phyloP scores from a whole-genome alignment of 2,888 invertebrate genomes.

The Dicyrtomina minuta region DNA sequence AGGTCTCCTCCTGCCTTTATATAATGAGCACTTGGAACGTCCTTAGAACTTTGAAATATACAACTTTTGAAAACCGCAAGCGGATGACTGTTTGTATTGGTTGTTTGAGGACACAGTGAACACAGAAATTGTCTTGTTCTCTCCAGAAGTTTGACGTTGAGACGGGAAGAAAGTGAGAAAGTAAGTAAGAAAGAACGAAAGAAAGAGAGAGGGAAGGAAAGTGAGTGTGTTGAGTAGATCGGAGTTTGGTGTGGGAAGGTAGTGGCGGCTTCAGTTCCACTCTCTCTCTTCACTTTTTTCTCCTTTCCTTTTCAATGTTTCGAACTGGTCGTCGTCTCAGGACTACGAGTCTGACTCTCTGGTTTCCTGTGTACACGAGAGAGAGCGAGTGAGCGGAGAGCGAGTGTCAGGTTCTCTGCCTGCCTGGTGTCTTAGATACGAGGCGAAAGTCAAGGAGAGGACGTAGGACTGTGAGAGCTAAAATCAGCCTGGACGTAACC shows the following conservation, averaged over 20 bases:
- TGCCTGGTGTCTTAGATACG: neutral
- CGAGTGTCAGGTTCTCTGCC: neutral
- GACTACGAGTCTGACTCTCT: too few relatives aligned
- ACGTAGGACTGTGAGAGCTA: constrained; percentile 26
- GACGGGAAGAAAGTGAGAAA: neutral
- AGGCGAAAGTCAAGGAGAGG: constrained; percentile 21
- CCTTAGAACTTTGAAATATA: too few relatives aligned
- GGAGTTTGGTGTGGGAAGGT: neutral
- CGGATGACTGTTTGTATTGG: too few relatives aligned
- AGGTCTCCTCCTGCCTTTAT: too few relatives aligned
- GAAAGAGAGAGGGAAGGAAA: too few relatives aligned
- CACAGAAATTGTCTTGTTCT: neutral
- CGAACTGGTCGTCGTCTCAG: too few relatives aligned
- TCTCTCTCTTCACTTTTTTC: neutral
- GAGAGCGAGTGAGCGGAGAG: constrained; percentile 1
- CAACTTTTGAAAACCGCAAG: too few relatives aligned
- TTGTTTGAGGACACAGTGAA: too few relatives aligned
- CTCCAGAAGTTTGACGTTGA: neutral
- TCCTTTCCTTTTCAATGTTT: neutral
- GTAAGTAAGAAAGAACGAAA: too few relatives aligned
- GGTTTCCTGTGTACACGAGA: constrained; percentile 1
- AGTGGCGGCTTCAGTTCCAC: neutral
- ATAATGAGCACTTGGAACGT: too few relatives aligned
- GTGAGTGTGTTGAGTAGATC: neutral
- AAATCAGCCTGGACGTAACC: constrained; percentile 20